Conservation (phyloP, 1,140 invertebrate genomes). For the Diachasmimorpha longicaudata region DNA sequence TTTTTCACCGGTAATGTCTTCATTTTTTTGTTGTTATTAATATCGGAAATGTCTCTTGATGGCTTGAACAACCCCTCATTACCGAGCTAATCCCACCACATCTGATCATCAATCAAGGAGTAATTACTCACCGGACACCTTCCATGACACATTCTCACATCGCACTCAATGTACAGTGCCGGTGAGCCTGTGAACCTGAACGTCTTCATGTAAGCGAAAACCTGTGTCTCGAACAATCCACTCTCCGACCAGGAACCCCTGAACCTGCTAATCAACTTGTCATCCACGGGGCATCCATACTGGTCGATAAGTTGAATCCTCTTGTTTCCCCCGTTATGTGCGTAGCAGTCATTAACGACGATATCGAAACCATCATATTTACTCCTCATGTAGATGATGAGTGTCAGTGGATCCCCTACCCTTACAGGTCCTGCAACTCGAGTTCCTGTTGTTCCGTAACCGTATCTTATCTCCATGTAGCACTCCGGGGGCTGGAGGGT, state of each 20-base stretch:
- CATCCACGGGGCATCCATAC: constrained; percentile 92
- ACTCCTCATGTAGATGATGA: constrained; percentile 93
- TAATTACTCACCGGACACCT: constrained; percentile 81
- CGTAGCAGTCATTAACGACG: constrained; percentile 94
- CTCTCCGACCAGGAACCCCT: constrained; percentile 90
- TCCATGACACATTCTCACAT: constrained; percentile 93
- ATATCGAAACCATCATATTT: constrained; percentile 95
- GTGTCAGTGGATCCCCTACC: constrained; percentile 89
- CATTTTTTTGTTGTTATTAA: no score
- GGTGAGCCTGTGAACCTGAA: constrained; percentile 93
- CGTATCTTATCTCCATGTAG: constrained; percentile 93
- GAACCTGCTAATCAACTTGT: constrained; percentile 90
- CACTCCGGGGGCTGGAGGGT: constrained; percentile 91
- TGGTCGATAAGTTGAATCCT: constrained; percentile 91
- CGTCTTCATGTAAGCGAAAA: constrained; percentile 95
- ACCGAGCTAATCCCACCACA: no score
- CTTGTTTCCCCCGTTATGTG: constrained; percentile 92
- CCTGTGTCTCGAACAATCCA: constrained; percentile 90
- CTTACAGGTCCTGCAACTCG: constrained; percentile 86
- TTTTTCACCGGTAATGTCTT: no score
- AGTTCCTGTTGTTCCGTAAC: constrained; percentile 83
- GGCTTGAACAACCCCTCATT: no score
- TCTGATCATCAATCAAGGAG: neutral
- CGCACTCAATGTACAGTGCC: constrained; percentile 92
- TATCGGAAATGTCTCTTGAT: no score